phyloP scores from a whole-genome alignment of 1,140 invertebrate genomes.

The Coelopa frigida region DNA sequence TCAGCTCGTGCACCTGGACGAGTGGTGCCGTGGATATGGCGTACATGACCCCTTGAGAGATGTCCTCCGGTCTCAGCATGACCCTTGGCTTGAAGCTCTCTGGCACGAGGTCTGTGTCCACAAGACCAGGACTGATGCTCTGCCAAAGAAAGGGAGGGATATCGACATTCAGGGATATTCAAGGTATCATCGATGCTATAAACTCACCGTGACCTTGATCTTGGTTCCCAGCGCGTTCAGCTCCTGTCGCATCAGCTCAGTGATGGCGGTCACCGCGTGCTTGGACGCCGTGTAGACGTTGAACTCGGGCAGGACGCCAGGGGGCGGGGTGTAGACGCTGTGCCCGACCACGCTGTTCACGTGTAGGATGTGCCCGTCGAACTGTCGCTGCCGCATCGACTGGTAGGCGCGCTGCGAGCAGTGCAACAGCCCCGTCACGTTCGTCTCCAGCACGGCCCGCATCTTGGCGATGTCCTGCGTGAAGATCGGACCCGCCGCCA shows the following conservation, averaged over 20 bases:
- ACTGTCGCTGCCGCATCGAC: slow-evolving; percentile 57
- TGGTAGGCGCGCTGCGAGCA: slow-evolving; percentile 59
- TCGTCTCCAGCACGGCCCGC: slow-evolving; percentile 56
- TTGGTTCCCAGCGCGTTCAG: slow-evolving; percentile 50
- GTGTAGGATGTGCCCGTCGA: slow-evolving; percentile 64
- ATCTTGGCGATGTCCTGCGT: slow-evolving; percentile 41
- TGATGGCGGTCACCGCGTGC: slow-evolving; percentile 60
- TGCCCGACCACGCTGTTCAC: slow-evolving; percentile 58
- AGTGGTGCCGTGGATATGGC: slow-evolving; percentile 51
- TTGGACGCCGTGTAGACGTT: slow-evolving; percentile 61
- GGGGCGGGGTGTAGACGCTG: slow-evolving; percentile 37
- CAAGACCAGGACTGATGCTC: slow-evolving; percentile 53
- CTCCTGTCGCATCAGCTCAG: slow-evolving; percentile 57
- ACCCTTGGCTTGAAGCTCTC: neutral
- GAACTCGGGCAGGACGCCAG: slow-evolving; percentile 30
- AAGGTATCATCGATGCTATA: neutral
- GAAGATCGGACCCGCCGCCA: slow-evolving; percentile 40
- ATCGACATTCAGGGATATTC: neutral
- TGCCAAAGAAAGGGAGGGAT: slow-evolving; percentile 19
- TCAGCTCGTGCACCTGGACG: slow-evolving; percentile 50
- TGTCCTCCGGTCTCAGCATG: slow-evolving; percentile 11
- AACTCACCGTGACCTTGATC: slow-evolving; percentile 62
- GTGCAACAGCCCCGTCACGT: slow-evolving; percentile 58
- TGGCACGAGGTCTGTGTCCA: slow-evolving; percentile 47
- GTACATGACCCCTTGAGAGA: slow-evolving; percentile 36